Evolutionary conservation across 2,888 invertebrate genomes (phyloP).

Genomic region (Drosophila ezoana): DNA sequence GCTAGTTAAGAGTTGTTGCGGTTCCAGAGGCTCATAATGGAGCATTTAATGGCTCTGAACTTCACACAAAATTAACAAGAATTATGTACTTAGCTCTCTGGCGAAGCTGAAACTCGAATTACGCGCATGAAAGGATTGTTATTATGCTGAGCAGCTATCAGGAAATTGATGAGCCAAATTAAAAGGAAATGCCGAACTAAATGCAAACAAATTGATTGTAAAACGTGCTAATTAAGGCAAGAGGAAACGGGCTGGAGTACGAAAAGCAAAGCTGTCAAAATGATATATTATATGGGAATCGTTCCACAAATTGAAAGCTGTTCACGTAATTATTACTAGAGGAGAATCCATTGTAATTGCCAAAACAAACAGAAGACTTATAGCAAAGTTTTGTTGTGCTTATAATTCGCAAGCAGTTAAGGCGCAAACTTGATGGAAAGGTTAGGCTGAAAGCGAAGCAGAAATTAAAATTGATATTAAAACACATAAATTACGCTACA

Average conservation of each 20-base stretch:
- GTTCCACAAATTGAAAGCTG: too few relatives aligned
- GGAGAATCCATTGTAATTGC: too few relatives aligned
- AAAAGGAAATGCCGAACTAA: constrained; percentile 33
- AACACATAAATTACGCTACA: background rate
- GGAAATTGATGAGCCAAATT: constrained; percentile 66
- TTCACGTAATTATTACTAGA: background rate
- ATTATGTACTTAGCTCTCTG: constrained; percentile 46
- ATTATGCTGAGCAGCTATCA: constrained; percentile 45
- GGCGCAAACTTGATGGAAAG: background rate
- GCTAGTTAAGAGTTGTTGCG: constrained; percentile 15
- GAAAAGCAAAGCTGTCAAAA: background rate
- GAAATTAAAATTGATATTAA: background rate
- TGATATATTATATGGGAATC: background rate
- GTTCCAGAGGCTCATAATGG: constrained; percentile 28
- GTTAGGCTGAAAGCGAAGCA: background rate
- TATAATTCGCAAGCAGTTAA: constrained; percentile 2
- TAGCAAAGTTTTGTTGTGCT: background rate
- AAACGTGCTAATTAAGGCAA: constrained; percentile 7
- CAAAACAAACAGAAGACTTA: too few relatives aligned
- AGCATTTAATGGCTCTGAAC: constrained; percentile 35
- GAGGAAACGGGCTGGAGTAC: background rate
- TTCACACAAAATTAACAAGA: constrained; percentile 60
- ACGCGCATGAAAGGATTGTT: constrained; percentile 60
- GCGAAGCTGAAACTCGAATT: constrained; percentile 34
- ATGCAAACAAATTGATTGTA: constrained; percentile 32